Base-by-base conservation (phyloP, 2,113 vertebrate genomes). In the Melozone crissalis region DNA sequence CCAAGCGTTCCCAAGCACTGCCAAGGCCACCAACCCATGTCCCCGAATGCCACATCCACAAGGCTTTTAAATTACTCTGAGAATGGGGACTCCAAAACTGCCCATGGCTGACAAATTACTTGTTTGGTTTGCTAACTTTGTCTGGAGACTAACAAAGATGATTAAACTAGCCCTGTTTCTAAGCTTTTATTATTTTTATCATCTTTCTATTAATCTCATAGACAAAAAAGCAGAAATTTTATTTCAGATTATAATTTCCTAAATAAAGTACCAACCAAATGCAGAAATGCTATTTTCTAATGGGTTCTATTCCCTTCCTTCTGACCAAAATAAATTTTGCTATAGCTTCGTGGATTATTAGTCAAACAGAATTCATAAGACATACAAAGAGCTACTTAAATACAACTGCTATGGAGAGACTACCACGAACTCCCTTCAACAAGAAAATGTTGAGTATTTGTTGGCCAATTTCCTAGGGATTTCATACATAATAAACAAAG, bases 401-500 rank as follows among this genome's bases (percentile, higher is more conserved):
- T 61, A 35, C 41, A 76, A 39, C 35, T n/a, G 27, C 41, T 59
- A 33, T 46, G 39, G 65, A 11, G 13, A 75, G 39, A 54, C 57
- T 75, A 35, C 31, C 66, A 84, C 66, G 62, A 93, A 92, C 89
- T 78, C 83, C 58, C 57, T 69, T 46, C 69, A 55, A 41, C 31
- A 85, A 75, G 62, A 78, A 93, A 87, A 84, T 6, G 47, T 41
- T 84, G 47, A 91, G 55, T 84, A 65, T 76, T 52, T 78, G 43
- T 91, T 95, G 91, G 54, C 51, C 87, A 90, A 72, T 91, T 96
- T 94, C 82, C 84, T 79, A 77, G 37, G 79, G 73, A 58, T 88
- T 97, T 96, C 84, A 58, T 44, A 94, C n/a, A 83, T 92, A 96
- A 93, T 81, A 95, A 90, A 67, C 59, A 77, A 96, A 95, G 68